Base-by-base conservation (phyloP, 1,140 invertebrate genomes). In the Pseudachorutes palmiensis region DNA sequence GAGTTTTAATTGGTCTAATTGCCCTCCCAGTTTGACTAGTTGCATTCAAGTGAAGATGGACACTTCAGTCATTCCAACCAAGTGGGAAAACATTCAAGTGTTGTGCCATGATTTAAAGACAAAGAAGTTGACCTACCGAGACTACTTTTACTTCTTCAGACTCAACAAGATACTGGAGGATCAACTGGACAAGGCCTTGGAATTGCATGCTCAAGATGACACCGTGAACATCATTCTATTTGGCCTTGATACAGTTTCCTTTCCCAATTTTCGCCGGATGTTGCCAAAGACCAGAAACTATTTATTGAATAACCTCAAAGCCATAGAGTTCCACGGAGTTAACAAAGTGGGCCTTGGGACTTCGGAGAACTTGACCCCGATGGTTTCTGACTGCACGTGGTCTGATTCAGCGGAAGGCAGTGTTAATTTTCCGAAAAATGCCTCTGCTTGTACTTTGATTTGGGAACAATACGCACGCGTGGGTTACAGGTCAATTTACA, bases 381-480 rank as follows among this genome's bases (percentile, higher is more conserved):
- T 55, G 12, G 9, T 55, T 14, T 55, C 51, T 3, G 24, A 24
- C 82, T 2, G 76, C 83, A 65, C 66, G 84, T 16, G 83, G 82
- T 2, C 72, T 45, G 9, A 19, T 9, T 9, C 9, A 45, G 36
- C 19, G 19, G 5, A 22, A 5, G 51, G 24, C 14, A 9, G 24
- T 22, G 24, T 22, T 22, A 3, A 14, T 22, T 55, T 55, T 24
- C 51, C 51, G 24, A 26, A 22, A 5, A 9, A 9, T 5, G 5
- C 12, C 24, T 9, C 9, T 5, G 51, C 9, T 5, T 55, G 51
- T 55, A 16, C 12, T 24, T 22, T 26, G 5, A 24, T 55, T 55
- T 55, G 51, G 51, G 51, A 55, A 22, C 12, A 55, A 14, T 55
- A 19, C 24, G 24, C 3, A 5, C 9, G 14, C 12, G 5, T 16